phyloP scores from a whole-genome alignment of 2,797 vertebrate genomes.

The Rhynchonycteris naso region DNA sequence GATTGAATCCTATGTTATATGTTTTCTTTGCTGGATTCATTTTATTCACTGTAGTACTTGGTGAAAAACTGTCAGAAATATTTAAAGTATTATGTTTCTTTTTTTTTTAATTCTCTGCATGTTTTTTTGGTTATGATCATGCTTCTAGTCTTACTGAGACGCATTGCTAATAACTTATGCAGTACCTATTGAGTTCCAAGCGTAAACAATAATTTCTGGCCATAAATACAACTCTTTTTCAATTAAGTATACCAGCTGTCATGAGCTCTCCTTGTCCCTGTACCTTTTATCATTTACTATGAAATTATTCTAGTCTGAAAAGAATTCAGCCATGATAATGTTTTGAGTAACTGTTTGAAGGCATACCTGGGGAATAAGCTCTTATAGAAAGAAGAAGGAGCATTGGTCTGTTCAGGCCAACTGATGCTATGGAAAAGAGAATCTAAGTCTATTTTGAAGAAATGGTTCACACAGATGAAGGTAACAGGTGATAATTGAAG shows the following conservation, averaged over 20 bases:
- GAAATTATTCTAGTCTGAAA: constrained; percentile 2
- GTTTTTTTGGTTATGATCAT: background rate
- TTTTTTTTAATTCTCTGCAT: background rate
- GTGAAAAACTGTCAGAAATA: constrained; percentile 24
- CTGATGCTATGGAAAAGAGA: background rate
- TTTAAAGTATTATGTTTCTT: background rate
- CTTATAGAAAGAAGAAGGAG: background rate
- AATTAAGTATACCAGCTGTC: background rate
- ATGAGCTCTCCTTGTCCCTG: background rate
- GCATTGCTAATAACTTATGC: background rate
- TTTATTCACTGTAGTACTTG: background rate
- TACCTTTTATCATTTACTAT: background rate
- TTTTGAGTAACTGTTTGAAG: constrained; percentile 1
- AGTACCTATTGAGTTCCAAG: background rate
- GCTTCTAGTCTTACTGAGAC: background rate
- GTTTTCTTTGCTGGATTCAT: background rate
- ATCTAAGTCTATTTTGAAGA: background rate
- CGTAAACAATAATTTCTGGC: background rate
- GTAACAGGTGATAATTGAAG: background rate
- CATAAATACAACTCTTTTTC: background rate
- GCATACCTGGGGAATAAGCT: background rate
- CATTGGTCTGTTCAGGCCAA: background rate
- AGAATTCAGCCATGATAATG: background rate
- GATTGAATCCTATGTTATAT: background rate
- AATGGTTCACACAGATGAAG: background rate